Evolutionary conservation across 2,797 vertebrate species (phyloP).

Genomic region (Channa striata): DNA sequence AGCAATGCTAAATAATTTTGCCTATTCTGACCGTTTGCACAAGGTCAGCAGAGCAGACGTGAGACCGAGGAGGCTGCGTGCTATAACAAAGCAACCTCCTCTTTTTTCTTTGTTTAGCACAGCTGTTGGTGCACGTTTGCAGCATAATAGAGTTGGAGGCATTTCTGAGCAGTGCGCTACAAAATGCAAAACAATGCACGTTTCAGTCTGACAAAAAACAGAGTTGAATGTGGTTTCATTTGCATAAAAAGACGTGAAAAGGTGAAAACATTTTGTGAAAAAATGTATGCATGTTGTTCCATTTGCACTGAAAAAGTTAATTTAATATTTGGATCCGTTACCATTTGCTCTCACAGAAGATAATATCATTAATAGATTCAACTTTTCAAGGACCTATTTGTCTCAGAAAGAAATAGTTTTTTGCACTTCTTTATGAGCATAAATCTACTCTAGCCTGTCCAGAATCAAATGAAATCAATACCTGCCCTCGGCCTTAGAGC

Average conservation of each 20-base stretch:
- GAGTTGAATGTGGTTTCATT: slow-evolving; percentile 13
- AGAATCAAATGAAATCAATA: neutral
- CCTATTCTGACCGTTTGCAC: slow-evolving; percentile 15
- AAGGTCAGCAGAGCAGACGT: slow-evolving; percentile 31
- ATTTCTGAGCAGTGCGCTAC: slow-evolving; percentile 5
- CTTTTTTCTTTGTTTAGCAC: slow-evolving; percentile 44
- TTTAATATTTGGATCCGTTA: no score
- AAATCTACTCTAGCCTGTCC: neutral
- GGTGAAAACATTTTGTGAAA: neutral
- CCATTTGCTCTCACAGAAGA: no score
- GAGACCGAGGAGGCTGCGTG: slow-evolving; percentile 55
- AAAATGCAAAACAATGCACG: slow-evolving; percentile 16
- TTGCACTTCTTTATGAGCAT: neutral
- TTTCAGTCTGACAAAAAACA: slow-evolving; percentile 1
- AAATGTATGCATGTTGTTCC: neutral
- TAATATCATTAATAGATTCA: neutral
- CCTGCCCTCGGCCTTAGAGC: slow-evolving; percentile 30
- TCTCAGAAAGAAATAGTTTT: neutral
- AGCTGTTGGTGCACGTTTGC: slow-evolving; percentile 25
- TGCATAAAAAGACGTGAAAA: neutral
- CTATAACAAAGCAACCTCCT: slow-evolving; percentile 42
- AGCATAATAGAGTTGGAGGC: slow-evolving; percentile 13
- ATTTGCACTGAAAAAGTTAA: slow-evolving; percentile 7
- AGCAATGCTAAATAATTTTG: neutral
- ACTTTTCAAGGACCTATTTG: slow-evolving; percentile 7